Conservation (phyloP, 2,888 invertebrate species). For the Tiphia femorata region DNA sequence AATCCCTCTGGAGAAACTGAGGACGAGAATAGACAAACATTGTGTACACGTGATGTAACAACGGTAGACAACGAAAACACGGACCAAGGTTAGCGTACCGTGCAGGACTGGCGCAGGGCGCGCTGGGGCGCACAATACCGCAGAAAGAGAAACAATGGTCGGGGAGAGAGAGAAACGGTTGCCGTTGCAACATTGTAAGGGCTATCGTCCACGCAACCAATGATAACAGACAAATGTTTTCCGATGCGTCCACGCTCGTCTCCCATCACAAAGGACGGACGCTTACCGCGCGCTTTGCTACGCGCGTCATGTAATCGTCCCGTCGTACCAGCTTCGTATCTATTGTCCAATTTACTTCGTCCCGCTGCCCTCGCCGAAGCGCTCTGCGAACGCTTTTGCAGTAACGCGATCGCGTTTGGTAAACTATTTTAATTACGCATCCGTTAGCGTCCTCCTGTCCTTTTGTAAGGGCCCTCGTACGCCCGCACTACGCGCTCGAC, state of each 20-base stretch:
- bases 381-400: constrained; percentile 24
- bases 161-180: neutral
- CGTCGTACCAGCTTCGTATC: constrained; percentile 20
- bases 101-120: no score
- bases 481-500: neutral
- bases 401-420: constrained; percentile 32
- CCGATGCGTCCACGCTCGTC: constrained; percentile 49
- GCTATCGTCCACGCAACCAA: no score
- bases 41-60: no score
- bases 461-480: no score
- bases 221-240: constrained; percentile 52
- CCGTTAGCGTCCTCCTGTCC: constrained; percentile 12
- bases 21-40: no score
- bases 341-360: constrained; percentile 30
- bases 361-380: no score
- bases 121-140: no score
- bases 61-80: no score
- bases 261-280: constrained; percentile 51
- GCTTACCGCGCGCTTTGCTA: constrained; percentile 41
- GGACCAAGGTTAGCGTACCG: no score
- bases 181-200: neutral
- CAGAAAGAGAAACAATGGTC: neutral
- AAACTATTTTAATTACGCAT: constrained; percentile 57
- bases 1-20: no score
- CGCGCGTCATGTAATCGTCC: constrained; percentile 45